These are phyloP conservation scores for Drosophila eohydei DNA, from an alignment of 2,888 invertebrate species.

Conservation along the genomic window DNA sequence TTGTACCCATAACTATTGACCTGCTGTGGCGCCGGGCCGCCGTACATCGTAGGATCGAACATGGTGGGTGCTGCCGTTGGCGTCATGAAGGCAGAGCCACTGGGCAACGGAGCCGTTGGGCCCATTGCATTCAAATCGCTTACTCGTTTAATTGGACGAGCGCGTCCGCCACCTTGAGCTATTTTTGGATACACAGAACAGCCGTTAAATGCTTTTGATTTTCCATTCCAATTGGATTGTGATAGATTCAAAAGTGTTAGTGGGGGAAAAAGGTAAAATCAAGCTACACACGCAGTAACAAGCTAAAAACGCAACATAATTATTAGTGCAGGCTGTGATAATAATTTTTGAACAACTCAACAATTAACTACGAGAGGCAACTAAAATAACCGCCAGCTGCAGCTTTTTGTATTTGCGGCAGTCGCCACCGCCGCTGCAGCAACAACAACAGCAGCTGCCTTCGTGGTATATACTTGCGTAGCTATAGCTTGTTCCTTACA, in stretches of 20 bases:
- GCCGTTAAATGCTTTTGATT: constrained; percentile 20
- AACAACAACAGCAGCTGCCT: constrained; percentile 24
- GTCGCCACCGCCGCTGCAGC: constrained; percentile 26
- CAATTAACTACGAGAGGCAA: constrained; percentile 25
- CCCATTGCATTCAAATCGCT: constrained; percentile 90
- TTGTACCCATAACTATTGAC: constrained; percentile 57
- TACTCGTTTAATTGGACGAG: constrained; percentile 86
- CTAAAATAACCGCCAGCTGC: constrained; percentile 34
- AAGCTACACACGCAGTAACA: constrained; percentile 69
- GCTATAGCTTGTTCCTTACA: constrained; percentile 83
- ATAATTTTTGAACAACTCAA: constrained; percentile 25
- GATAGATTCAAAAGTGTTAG: constrained; percentile 2
- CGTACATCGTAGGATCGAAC: constrained; percentile 77
- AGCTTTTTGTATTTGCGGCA: constrained; percentile 16
- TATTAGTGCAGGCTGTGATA: constrained; percentile 8
- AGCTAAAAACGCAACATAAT: constrained; percentile 29
- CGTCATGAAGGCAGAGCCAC: constrained; percentile 73
- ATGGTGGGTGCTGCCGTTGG: constrained; percentile 61
- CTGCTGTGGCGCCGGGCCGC: constrained; percentile 53
- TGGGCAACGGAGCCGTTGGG: constrained; percentile 84
- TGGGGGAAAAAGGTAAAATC: constrained; percentile 67
- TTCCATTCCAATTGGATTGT: background rate
- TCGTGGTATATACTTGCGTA: constrained; percentile 77
- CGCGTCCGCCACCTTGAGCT: constrained; percentile 81
- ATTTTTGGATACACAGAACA: constrained; percentile 36